Evolutionary conservation across 2,113 vertebrate genomes (phyloP).

Genomic region (Hyperopisus bebe): DNA sequence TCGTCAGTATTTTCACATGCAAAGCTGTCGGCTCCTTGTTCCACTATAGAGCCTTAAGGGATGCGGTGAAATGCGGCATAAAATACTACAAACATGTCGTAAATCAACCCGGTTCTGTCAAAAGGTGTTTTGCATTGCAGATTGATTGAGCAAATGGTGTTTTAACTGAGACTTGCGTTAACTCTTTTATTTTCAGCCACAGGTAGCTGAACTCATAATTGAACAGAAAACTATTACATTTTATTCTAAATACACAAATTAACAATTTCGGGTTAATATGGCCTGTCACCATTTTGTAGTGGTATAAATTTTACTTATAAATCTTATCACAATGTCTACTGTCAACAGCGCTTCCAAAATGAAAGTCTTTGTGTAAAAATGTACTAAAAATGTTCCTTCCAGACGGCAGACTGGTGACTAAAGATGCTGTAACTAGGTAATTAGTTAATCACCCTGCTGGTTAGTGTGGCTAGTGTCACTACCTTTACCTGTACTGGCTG

Average conservation of each 20-base stretch:
- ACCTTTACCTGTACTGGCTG: neutral
- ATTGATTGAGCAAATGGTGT: neutral
- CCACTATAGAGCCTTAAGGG: neutral
- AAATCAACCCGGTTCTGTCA: neutral
- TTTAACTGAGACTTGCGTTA: neutral
- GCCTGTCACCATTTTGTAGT: neutral
- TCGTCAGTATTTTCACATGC: neutral
- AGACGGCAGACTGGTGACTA: neutral
- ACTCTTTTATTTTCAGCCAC: neutral
- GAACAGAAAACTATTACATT: neutral
- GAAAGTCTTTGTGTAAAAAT: neutral
- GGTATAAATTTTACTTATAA: neutral
- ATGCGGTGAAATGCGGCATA: neutral
- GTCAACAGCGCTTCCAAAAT: neutral
- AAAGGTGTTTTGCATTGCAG: neutral
- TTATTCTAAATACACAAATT: too few species aligned
- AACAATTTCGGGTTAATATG: neutral
- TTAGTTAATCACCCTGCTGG: neutral
- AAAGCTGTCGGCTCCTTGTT: neutral
- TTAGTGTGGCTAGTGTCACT: neutral
- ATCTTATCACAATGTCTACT: neutral
- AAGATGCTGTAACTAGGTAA: neutral
- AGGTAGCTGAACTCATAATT: neutral
- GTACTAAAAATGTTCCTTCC: neutral
- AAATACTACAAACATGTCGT: neutral